These are phyloP conservation scores for Oncorhynchus masou DNA, from an alignment of 2,113 vertebrate species.

Conservation along the genomic window DNA sequence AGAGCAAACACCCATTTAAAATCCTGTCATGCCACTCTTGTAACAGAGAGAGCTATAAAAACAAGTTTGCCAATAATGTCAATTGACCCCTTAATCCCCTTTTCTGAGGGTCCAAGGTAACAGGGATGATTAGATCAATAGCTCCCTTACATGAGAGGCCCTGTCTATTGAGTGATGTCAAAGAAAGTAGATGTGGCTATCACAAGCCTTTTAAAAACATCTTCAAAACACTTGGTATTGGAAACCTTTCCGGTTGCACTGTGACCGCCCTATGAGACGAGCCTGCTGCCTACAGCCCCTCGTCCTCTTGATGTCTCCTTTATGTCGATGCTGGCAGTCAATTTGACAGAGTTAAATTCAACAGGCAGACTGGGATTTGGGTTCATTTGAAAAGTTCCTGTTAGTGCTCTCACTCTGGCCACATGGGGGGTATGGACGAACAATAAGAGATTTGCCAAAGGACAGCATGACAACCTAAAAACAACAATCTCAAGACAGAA, in stretches of 20 bases:
- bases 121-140: slow-evolving; percentile 59
- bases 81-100: slow-evolving; percentile 63
- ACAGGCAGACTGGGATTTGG: slow-evolving; percentile 27
- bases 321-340: slow-evolving; percentile 12
- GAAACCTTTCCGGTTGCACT: neutral
- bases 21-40: too few relatives aligned
- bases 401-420: slow-evolving; percentile 59
- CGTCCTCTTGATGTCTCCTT: slow-evolving; percentile 7
- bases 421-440: neutral
- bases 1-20: too few relatives aligned
- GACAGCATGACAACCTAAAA: slow-evolving; percentile 15
- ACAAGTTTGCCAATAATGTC: slow-evolving; percentile 59
- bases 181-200: neutral
- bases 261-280: neutral
- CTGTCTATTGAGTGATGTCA: slow-evolving; percentile 23
- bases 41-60: slow-evolving; percentile 34
- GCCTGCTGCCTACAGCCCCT: neutral
- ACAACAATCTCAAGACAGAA: neutral
- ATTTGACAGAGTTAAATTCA: slow-evolving; percentile 36
- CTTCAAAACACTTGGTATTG: neutral
- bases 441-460: slow-evolving; percentile 53
- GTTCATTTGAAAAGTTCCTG: slow-evolving; percentile 45
- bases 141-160: slow-evolving; percentile 48
- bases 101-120: slow-evolving; percentile 46
- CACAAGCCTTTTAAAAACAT: slow-evolving; percentile 22